Evolutionary conservation across 2,797 vertebrate species (phyloP).

Genomic region (Micrastur ruficollis): DNA sequence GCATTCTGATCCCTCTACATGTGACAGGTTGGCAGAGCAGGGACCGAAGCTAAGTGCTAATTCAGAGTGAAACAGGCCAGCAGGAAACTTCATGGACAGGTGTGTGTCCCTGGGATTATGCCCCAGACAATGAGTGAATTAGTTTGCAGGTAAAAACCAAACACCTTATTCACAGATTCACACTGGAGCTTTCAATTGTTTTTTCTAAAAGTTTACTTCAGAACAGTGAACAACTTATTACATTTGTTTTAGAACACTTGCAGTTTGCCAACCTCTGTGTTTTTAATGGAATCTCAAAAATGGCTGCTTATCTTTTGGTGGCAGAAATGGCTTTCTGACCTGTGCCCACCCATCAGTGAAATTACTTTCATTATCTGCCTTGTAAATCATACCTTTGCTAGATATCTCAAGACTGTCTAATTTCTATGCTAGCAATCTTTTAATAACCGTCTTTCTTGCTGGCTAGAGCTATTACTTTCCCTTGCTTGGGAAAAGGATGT

Average conservation of each 20-base stretch:
- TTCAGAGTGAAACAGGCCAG: conserved; percentile 1
- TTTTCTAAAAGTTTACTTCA: background rate
- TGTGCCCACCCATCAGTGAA: conserved; percentile 14
- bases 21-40: conserved; percentile 9
- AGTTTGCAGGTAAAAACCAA: background rate
- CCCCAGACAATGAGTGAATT: background rate
- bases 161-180: background rate
- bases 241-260: background rate
- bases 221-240: background rate
- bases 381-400: background rate
- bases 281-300: conserved; percentile 3
- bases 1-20: background rate
- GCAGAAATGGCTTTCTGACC: background rate
- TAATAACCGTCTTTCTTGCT: background rate
- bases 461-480: background rate
- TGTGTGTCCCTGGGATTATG: background rate
- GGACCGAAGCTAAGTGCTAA: background rate
- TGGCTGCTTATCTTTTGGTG: background rate
- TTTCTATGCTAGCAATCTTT: conserved; percentile 7
- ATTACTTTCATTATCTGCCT: conserved; percentile 36
- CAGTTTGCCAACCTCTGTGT: background rate
- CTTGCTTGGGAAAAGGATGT: background rate
- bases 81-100: background rate
- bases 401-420: background rate
- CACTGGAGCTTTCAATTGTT: background rate